These are phyloP conservation scores for Castor canadensis DNA, from an alignment of 2,113 vertebrate genomes.

Conservation along the genomic window DNA sequence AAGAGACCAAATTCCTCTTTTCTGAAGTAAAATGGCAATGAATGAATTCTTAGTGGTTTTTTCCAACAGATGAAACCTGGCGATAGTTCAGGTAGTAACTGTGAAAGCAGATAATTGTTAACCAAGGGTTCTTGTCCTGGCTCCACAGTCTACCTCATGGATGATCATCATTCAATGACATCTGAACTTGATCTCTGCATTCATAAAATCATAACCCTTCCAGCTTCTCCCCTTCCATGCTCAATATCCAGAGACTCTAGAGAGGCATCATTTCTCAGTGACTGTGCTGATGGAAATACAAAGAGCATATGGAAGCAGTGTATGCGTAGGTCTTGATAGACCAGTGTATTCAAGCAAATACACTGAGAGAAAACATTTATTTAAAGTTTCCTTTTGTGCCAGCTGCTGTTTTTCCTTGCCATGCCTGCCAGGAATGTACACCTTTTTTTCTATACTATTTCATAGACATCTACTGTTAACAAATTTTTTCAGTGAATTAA, in stretches of 20 bases:
- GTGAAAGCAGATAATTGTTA: not conserved
- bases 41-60: not conserved
- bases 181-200: not conserved
- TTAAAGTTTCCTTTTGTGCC: constrained; percentile 48
- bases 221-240: not conserved
- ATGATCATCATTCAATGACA: not conserved
- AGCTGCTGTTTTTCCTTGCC: constrained; percentile 16
- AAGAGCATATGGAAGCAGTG: constrained; percentile 60
- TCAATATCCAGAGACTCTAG: not conserved
- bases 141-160: not conserved
- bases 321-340: constrained; percentile 60
- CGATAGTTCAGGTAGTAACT: not conserved
- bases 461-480: not conserved
- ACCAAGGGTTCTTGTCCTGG: not conserved
- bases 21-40: not conserved
- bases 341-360: constrained; percentile 64
- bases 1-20: not conserved
- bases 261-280: not conserved
- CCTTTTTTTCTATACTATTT: constrained; percentile 35
- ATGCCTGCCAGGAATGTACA: not conserved
- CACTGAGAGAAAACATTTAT: constrained; percentile 59
- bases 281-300: constrained; percentile 10
- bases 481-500: not conserved
- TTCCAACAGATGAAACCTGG: not conserved
- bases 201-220: not conserved